Percentiles rank a stretch among this genome's conserved stretches.
phyloP scores from a whole-genome alignment of 1,140 invertebrate species.

The Periplaneta americana region DNA sequence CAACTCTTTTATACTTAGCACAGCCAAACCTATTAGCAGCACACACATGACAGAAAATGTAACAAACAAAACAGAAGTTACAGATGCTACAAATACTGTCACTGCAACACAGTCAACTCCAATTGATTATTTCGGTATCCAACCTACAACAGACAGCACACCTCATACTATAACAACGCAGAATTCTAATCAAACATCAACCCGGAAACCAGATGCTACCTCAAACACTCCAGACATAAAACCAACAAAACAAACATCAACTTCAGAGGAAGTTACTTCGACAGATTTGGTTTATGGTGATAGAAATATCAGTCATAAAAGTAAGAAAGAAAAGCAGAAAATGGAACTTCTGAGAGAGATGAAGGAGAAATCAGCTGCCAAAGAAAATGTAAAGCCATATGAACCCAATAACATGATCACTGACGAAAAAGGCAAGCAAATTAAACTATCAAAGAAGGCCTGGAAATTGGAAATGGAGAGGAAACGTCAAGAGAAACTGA shows the following conservation, averaged over 20 bases:
- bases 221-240: neutral
- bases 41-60: neutral
- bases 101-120: no score
- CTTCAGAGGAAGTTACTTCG: neutral
- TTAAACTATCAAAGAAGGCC: constrained; percentile 21
- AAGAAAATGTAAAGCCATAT: neutral
- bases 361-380: neutral
- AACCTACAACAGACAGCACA: neutral
- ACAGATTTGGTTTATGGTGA: neutral
- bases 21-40: neutral
- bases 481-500: constrained; percentile 15
- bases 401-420: neutral
- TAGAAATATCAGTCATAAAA: neutral
- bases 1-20: neutral
- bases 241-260: neutral
- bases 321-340: neutral
- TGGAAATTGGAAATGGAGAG: constrained; percentile 20
- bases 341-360: neutral
- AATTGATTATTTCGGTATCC: no score
- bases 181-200: neutral
- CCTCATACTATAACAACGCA: neutral
- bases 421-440: constrained; percentile 8
- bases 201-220: neutral
- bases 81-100: neutral
- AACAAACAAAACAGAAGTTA: neutral